These are phyloP conservation scores for Bos taurus DNA, from an alignment of 2,113 vertebrate genomes.

Conservation along the genomic window DNA sequence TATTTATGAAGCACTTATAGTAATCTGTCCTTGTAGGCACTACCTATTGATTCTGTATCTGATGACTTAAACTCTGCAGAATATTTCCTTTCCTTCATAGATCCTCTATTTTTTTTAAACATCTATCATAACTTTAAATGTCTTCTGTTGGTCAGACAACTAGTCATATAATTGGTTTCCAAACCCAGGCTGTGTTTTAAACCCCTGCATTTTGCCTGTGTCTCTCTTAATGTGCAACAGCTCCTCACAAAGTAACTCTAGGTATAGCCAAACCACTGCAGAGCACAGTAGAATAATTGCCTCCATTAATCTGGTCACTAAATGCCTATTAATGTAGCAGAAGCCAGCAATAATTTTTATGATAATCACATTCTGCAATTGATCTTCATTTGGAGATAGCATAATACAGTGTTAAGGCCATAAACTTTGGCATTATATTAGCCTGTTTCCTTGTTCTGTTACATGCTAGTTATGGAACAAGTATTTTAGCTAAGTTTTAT, in stretches of 20 bases:
- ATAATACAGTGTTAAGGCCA: not conserved
- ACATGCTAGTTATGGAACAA: not conserved
- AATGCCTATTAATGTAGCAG: slow-evolving; percentile 33
- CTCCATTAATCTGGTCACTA: slow-evolving; percentile 43
- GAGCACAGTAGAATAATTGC: not conserved
- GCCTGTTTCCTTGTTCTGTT: not conserved
- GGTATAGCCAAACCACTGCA: not conserved
- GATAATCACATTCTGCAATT: slow-evolving; percentile 29
- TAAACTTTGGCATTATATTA: slow-evolving; percentile 40
- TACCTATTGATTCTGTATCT: not conserved
- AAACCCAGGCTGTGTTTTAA: not conserved
- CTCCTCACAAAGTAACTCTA: not conserved
- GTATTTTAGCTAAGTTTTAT: slow-evolving; percentile 11
- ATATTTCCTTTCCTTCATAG: not conserved
- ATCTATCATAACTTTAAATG: not conserved
- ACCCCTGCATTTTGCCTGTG: not conserved
- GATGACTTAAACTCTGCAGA: not conserved
- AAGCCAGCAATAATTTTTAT: slow-evolving; percentile 41
- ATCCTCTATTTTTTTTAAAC: not conserved
- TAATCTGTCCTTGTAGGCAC: not conserved
- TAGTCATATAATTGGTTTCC: not conserved
- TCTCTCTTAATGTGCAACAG: not conserved
- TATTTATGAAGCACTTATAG: not conserved
- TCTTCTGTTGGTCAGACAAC: not conserved
- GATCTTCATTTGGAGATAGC: slow-evolving; percentile 45